Evolutionary conservation across 2,797 vertebrate species (phyloP).

Genomic region (Tamandua tetradactyla): DNA sequence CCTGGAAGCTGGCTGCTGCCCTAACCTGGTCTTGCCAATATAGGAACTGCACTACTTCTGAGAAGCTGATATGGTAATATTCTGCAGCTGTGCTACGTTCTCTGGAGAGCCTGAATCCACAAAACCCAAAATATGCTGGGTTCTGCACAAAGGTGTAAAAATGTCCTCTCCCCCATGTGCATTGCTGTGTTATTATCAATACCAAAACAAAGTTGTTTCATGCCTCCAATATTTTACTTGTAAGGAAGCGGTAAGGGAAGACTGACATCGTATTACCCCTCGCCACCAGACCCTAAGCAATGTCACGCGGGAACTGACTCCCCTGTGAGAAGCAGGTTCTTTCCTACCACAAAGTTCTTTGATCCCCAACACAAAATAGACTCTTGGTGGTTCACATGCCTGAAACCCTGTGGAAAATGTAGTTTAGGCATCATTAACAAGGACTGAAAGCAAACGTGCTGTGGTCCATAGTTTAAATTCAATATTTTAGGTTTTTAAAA

Average conservation of each 20-base stretch:
- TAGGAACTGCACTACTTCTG: background rate
- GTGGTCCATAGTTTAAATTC: background rate
- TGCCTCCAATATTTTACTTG: background rate
- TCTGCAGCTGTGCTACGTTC: background rate
- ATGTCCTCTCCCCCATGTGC: background rate
- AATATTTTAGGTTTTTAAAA: background rate
- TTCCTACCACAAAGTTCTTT: background rate
- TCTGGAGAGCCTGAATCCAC: background rate
- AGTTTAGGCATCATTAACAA: background rate
- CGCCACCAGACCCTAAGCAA: background rate
- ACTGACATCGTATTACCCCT: background rate
- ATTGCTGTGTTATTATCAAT: background rate
- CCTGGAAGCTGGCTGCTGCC: background rate
- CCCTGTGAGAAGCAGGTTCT: background rate
- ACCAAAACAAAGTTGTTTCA: background rate
- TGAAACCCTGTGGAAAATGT: background rate
- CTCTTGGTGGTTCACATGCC: background rate
- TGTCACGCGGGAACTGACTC: background rate
- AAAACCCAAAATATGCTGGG: background rate
- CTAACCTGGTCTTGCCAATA: background rate
- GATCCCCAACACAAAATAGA: background rate
- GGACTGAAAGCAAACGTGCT: background rate
- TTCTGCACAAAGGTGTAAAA: background rate
- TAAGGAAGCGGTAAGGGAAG: background rate
- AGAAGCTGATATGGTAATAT: background rate